Conservation (phyloP, 2,113 vertebrate species). For the Pachycephala philippinensis region DNA sequence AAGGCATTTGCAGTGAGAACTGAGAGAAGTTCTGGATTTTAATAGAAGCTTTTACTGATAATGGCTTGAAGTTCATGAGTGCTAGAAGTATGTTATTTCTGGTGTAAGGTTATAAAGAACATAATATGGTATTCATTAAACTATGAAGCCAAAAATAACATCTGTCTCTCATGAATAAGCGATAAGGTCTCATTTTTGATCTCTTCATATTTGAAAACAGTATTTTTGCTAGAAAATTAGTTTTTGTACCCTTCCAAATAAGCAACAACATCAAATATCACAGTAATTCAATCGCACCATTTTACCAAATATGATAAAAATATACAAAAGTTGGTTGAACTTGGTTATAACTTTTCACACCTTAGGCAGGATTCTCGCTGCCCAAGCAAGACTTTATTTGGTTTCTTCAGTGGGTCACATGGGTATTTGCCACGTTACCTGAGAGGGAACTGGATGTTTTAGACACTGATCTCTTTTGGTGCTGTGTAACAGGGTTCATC, state of each 20-base stretch:
- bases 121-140: conserved; percentile 73
- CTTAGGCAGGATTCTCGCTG: background rate
- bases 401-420: background rate
- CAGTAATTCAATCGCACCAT: background rate
- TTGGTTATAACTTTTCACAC: conserved; percentile 18
- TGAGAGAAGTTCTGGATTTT: conserved; percentile 51
- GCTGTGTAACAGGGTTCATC: background rate
- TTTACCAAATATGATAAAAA: conserved; percentile 43
- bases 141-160: conserved; percentile 74
- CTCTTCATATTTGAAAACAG: conserved; percentile 58
- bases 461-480: background rate
- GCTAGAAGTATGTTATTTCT: conserved; percentile 61
- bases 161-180: conserved; percentile 73
- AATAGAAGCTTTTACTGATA: conserved; percentile 67
- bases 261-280: conserved; percentile 35
- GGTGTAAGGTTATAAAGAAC: conserved; percentile 63
- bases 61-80: conserved; percentile 61
- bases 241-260: conserved; percentile 28
- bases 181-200: conserved; percentile 66
- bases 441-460: background rate
- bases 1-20: conserved; percentile 22
- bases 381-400: background rate
- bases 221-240: conserved; percentile 54
- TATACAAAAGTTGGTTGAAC: background rate
- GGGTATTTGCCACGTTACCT: background rate